Base-by-base conservation (phyloP, 2,888 invertebrate species). In the Idaea dimidiata region DNA sequence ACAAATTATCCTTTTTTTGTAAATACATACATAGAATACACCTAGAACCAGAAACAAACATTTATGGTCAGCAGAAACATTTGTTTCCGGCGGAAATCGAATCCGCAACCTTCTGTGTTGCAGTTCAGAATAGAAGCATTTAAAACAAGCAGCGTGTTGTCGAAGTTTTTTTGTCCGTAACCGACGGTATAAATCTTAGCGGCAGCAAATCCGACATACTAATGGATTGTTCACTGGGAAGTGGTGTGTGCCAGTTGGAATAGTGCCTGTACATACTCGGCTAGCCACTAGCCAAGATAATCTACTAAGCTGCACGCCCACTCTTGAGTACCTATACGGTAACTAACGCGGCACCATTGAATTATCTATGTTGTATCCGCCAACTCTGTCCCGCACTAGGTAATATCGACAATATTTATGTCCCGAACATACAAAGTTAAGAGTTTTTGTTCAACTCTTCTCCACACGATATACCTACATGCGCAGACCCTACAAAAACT, bases 161-260 rank as follows among this genome's bases (percentile, higher is more conserved):
- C 62, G 73, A 80, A 73, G 70, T 76, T 75, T 74, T n/a, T 67
- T 63, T 69, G 73, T 66, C 68, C 70, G 76, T 77, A 80, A 79
- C 77, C 77, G 75, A 70, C 73, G 66, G 72, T 72, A 81, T 83
- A 86, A 84, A 84, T 84, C 79, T 80, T 74, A 59, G 73, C 66
- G 73, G 77, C 77, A 77, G 74, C 74, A 83, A 85, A 86, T 85
- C 84, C 82, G 78, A 83, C 78, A 79, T 82, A 81, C 81, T 88
- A 87, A 88, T 88, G 87, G 86, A 88, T 86, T 83, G 85, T 86
- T 82, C 78, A 82, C 80, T 73, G 74, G 79, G 80, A 83, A 79
- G 74, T 75, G 72, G 75, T 72, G 77, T 77, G 81, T 84, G 88
- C 88, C 88, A 88, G 82, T 84, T 88, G 88, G 88, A 84, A 75